Evolutionary conservation across 2,888 invertebrate genomes (phyloP), one percentile per base, ranked within the genome.

Genomic region (Epirrita christyi): DNA sequence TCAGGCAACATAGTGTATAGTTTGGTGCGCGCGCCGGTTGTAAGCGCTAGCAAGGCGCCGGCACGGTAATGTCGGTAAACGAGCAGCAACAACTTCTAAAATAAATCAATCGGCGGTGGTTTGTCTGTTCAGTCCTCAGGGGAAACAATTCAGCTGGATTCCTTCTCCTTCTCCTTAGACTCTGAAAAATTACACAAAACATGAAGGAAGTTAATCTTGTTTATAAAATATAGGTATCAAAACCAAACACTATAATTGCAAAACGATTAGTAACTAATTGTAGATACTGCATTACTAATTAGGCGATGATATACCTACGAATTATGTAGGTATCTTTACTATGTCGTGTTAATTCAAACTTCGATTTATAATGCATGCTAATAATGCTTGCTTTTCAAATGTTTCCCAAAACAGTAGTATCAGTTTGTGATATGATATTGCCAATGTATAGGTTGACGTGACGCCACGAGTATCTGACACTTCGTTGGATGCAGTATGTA

Each of bases 121-220:
- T 90, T 87, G 80, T 88, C 80, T 86, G 86, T 88, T 89, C 86
- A 85, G 82, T 85, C 76, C 80, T 81, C 74, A 63, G 71, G 76
- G 72, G 80, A 85, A 84, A 76, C 83, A 81, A 93, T 94, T 94
- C 94, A 94, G 93, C 94, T 94, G 57, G 94, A 94, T 86, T 94
- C 94, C 77, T 94, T 94, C 80, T 94, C 94, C 75, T 94, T 94
- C 77, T 94, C 94, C 88, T 94, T 94, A 71, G 94, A 93, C 89
- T 94, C 94, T 94, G 91, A n/a, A 93, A 93, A 41, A 49, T 49
- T 11, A 58, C 38, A 53, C 10, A 37, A 43, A 38, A 21, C 41
- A 37, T 51, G 9, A 44, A 28, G 13, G 11, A 45, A 34, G 27
- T 38, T 5, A n/a, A n/a, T n/a, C n/a, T n/a, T n/a, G n/a, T n/a